These are phyloP conservation scores for Salarias fasciatus DNA, from an alignment of 2,797 vertebrate genomes.

Conservation along the genomic window DNA sequence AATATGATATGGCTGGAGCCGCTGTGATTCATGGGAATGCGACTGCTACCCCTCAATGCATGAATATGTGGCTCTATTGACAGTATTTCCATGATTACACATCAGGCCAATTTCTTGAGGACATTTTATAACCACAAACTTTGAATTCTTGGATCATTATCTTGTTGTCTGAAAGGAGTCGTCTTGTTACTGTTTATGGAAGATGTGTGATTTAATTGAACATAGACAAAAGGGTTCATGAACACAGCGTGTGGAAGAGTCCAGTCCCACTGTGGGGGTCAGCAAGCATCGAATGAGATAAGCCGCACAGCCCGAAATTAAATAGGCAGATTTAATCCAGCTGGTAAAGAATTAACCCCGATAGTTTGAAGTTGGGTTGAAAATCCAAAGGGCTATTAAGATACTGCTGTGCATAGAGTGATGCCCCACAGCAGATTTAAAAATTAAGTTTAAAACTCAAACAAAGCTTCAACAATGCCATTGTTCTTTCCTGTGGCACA, in stretches of 20 bases:
- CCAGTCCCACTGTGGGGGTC: slow-evolving; percentile 29
- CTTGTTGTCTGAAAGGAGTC: not conserved
- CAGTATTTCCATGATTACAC: slow-evolving; percentile 20
- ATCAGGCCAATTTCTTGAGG: slow-evolving; percentile 1
- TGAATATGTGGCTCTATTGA: slow-evolving; percentile 23
- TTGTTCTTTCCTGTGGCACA: slow-evolving; percentile 32
- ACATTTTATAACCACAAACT: not conserved
- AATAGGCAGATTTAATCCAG: slow-evolving; percentile 58
- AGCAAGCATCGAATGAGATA: slow-evolving; percentile 43
- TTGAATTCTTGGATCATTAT: not conserved
- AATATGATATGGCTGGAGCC: slow-evolving; percentile 40
- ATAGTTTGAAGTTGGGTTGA: slow-evolving; percentile 47
- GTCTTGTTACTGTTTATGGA: too few species aligned
- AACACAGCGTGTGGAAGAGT: slow-evolving; percentile 36
- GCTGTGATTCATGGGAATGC: slow-evolving; percentile 48
- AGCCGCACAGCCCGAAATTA: slow-evolving; percentile 50
- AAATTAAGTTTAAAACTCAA: slow-evolving; percentile 42
- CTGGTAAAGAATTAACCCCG: slow-evolving; percentile 57
- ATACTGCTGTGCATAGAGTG: slow-evolving; percentile 18
- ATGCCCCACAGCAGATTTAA: slow-evolving; percentile 52
- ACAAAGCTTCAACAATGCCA: slow-evolving; percentile 45
- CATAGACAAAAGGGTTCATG: slow-evolving; percentile 9
- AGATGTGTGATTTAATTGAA: not conserved
- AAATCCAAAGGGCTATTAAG: slow-evolving; percentile 37
- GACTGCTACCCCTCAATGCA: slow-evolving; percentile 11